Evolutionary conservation across 2,888 invertebrate species (phyloP).

Genomic region (Celastrina argiolus): DNA sequence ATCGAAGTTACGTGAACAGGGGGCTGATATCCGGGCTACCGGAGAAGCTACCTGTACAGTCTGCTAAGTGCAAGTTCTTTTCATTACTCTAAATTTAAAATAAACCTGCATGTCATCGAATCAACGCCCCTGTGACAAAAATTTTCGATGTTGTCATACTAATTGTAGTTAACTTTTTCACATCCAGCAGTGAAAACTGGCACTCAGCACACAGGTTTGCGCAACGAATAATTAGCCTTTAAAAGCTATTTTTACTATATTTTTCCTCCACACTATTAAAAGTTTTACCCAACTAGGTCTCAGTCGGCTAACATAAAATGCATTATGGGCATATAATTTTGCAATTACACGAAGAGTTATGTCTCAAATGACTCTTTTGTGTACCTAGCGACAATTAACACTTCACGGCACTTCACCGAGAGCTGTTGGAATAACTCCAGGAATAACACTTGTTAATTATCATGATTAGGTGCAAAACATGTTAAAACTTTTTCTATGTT

Average conservation of each 20-base stretch:
- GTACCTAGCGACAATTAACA: background rate
- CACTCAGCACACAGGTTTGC: no score
- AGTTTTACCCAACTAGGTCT: background rate
- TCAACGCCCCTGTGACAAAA: no score
- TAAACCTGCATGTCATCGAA: no score
- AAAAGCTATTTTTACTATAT: background rate
- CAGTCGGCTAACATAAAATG: conserved; percentile 22
- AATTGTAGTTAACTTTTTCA: no score
- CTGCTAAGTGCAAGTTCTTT: no score
- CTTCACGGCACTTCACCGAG: background rate
- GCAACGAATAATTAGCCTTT: no score
- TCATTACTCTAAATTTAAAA: no score
- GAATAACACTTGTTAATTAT: conserved; percentile 11
- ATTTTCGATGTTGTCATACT: no score
- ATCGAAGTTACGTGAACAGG: no score
- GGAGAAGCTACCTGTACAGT: no score
- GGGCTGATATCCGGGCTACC: no score
- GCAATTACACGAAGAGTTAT: background rate
- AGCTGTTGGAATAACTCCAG: background rate
- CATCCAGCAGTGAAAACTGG: no score
- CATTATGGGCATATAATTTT: conserved; percentile 5
- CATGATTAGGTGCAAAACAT: background rate
- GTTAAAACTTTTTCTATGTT: background rate
- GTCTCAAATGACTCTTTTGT: conserved; percentile 13
- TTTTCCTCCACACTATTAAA: background rate